These are phyloP conservation scores for Heloderma charlesbogerti DNA, from an alignment of 2,113 vertebrate genomes.

Conservation along the genomic window DNA sequence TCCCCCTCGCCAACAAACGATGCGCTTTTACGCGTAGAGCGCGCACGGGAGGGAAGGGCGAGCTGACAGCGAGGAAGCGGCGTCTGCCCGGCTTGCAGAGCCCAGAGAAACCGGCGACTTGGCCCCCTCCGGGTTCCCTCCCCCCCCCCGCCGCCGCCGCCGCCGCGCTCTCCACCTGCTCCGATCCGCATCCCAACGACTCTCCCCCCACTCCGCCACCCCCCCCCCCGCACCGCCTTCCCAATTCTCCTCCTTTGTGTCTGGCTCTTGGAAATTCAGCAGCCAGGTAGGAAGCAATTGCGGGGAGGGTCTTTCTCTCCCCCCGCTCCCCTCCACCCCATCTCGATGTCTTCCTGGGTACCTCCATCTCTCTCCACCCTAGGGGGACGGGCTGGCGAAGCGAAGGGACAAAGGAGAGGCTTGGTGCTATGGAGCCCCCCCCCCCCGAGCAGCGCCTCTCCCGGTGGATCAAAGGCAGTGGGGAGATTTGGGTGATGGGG, in stretches of 20 bases:
- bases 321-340: not conserved
- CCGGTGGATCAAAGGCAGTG: too few species aligned
- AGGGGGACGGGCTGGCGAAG: rapidly evolving
- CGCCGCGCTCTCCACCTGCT: not conserved
- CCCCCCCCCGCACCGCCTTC: not conserved
- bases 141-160: too few species aligned
- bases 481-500: too few species aligned
- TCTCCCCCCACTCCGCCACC: too few species aligned
- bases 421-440: not conserved
- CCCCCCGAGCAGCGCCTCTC: not conserved
- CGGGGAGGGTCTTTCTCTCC: too few species aligned
- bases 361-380: not conserved
- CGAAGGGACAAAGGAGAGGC: not conserved
- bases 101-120: too few species aligned
- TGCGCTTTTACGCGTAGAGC: not conserved
- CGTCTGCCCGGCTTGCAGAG: not conserved
- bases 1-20: conserved; percentile 26
- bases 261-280: not conserved
- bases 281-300: not conserved
- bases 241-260: not conserved
- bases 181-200: not conserved
- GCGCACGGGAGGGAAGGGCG: too few species aligned
- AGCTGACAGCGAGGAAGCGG: not conserved
- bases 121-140: not conserved
- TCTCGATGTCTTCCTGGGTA: not conserved